Evolutionary conservation across 2,797 vertebrate species (phyloP).

Genomic region (Rhyacichthys aspro): DNA sequence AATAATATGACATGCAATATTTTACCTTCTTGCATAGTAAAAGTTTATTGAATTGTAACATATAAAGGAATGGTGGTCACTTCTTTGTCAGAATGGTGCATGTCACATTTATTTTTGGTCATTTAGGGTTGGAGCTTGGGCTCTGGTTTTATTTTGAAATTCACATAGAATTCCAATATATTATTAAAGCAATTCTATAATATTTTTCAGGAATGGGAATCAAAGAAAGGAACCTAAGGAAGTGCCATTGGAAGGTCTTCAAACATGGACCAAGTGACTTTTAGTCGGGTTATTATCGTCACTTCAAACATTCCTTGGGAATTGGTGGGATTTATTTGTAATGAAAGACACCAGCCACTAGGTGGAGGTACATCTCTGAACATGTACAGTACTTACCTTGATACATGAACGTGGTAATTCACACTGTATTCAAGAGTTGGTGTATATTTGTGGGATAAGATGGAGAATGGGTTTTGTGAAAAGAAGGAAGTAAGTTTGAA

Average conservation of each 20-base stretch:
- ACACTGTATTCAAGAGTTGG: constrained; percentile 1
- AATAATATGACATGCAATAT: too few species aligned
- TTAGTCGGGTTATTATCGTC: background rate
- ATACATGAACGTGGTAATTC: constrained; percentile 2
- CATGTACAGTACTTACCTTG: constrained; percentile 17
- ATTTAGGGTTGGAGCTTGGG: too few species aligned
- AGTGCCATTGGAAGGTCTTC: constrained; percentile 1
- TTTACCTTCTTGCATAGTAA: too few species aligned
- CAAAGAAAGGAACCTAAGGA: constrained; percentile 87
- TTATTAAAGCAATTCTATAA: background rate
- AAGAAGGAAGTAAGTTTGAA: constrained; percentile 22
- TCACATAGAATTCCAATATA: too few species aligned
- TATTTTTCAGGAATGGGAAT: constrained; percentile 91
- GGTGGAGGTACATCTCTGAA: constrained; percentile 61
- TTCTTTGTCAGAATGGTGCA: too few species aligned
- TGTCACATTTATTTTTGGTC: too few species aligned
- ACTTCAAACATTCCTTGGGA: constrained; percentile 10
- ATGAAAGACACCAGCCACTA: constrained; percentile 48
- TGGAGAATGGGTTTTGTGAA: background rate
- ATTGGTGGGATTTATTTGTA: constrained; percentile 29
- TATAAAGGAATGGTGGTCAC: too few species aligned
- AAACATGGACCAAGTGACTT: constrained; percentile 2
- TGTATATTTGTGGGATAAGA: constrained; percentile 10
- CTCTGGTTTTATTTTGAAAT: too few species aligned
- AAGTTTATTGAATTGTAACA: too few species aligned